Conservation (phyloP, 2,888 invertebrate genomes). For the Pristionchus entomophagus region DNA sequence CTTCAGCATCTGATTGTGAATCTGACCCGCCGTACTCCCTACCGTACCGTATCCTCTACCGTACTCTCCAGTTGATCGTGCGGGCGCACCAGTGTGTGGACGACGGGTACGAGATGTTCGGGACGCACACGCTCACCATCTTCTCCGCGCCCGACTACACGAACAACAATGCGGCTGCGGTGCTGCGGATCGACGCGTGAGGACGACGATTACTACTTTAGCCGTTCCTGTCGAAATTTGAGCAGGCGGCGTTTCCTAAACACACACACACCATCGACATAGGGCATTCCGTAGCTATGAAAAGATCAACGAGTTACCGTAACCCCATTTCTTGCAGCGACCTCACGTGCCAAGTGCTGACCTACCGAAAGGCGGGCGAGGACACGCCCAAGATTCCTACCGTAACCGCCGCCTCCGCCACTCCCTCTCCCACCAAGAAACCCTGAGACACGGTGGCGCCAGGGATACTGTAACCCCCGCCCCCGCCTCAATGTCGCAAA, state of each 20-base stretch:
- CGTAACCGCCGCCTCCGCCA: background rate
- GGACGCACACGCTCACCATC: constrained; percentile 50
- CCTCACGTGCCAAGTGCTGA: constrained; percentile 25
- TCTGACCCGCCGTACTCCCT: background rate
- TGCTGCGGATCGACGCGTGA: constrained; percentile 6
- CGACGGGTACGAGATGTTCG: constrained; percentile 40
- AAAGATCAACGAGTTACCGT: too few relatives aligned
- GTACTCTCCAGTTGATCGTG: constrained; percentile 36
- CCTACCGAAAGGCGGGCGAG: background rate
- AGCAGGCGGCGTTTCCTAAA: too few relatives aligned
- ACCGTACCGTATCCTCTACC: background rate
- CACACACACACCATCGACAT: too few relatives aligned
- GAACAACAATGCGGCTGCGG: constrained; percentile 30
- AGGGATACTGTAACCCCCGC: too few relatives aligned
- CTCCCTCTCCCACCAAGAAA: background rate
- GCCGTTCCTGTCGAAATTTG: too few relatives aligned
- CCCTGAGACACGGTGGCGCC: background rate
- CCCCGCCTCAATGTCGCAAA: background rate
- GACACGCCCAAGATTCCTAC: constrained; percentile 1
- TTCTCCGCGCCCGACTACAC: constrained; percentile 54
- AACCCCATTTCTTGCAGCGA: constrained; percentile 30
- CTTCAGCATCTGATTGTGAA: too few relatives aligned
- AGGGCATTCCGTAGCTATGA: too few relatives aligned
- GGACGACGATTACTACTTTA: too few relatives aligned
- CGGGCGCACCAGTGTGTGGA: constrained; percentile 40